Conservation (phyloP, 2,888 invertebrate species). For the Leptopilina syphax region DNA sequence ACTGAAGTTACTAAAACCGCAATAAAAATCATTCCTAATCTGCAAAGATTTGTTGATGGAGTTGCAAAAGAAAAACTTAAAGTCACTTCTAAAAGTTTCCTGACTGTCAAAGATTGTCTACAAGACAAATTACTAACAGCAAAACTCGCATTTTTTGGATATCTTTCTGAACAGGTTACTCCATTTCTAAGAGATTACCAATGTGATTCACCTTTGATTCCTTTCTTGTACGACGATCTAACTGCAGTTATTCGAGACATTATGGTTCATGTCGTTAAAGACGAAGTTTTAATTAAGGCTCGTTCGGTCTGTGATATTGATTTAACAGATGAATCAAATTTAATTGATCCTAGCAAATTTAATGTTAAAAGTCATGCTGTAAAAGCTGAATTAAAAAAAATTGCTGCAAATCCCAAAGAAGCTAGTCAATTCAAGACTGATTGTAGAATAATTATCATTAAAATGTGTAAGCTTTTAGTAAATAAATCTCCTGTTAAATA, state of each 20-base stretch:
- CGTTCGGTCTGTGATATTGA: slow-evolving; percentile 42
- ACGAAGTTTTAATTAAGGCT: slow-evolving; percentile 43
- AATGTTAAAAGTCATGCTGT: background rate
- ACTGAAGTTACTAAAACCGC: slow-evolving; percentile 52
- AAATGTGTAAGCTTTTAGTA: background rate
- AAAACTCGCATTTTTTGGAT: slow-evolving; percentile 53
- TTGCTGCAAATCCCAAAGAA: background rate
- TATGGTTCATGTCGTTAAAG: slow-evolving; percentile 47
- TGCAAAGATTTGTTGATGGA: slow-evolving; percentile 52
- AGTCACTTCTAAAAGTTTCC: slow-evolving; percentile 49
- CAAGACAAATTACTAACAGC: slow-evolving; percentile 47
- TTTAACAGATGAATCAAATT: slow-evolving; percentile 43
- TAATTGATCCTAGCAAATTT: slow-evolving; percentile 12
- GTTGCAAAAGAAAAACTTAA: slow-evolving; percentile 43
- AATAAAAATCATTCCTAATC: slow-evolving; percentile 49
- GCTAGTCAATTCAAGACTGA: background rate
- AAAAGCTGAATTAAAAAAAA: background rate
- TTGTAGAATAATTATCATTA: slow-evolving; percentile 1
- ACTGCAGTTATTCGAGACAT: slow-evolving; percentile 29
- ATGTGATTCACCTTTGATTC: slow-evolving; percentile 50
- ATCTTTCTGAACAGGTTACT: slow-evolving; percentile 50
- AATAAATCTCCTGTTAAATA: background rate
- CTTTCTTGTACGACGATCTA: slow-evolving; percentile 51
- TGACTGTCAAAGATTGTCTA: slow-evolving; percentile 42
- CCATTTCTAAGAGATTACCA: slow-evolving; percentile 56